Evolutionary conservation across 2,888 invertebrate species (phyloP), one percentile per base, ranked within the genome.

Genomic region (Leptinotarsa tumamoca): DNA sequence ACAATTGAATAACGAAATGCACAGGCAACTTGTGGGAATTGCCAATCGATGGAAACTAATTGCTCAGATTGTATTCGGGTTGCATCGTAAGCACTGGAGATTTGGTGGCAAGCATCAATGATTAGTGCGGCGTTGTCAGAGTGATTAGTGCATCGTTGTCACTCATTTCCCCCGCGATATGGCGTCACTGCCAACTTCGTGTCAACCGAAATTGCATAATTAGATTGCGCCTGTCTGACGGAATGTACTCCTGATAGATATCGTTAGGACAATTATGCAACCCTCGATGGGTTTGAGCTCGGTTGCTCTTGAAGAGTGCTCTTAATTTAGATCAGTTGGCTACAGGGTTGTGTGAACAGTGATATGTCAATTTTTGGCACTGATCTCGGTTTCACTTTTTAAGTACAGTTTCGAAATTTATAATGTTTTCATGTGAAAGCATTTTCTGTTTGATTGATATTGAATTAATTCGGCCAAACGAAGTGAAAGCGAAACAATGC

Each of bases 201-300:
- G 86, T 85, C 86, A 84, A 82, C 81, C 85, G 81, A 85, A 85
- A 87, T 86, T 86, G 86, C 85, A 87, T 87, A 88, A 88, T 88
- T 87, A 86, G 86, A 87, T 88, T 86, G 85, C 81, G 82, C 83
- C 83, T 85, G 86, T 85, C 86, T 84, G 72, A 74, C 83, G 82
- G 83, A 83, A 83, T 84, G 84, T 84, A 83, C 82, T 82, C 84
- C 76, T 84, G 85, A 86, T 85, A 85, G 84, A 85, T 84, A 82
- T 85, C 84, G 84, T 87, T 86, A 85, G 84, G 83, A 84, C 85
- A 85, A 85, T 86, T 86, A 86, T 10, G 75, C 69, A 61, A 58
- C 18, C 67, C 75, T 67, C 75, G 14, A 67, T 50, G 63, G 75
- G 63, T 54, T 61, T 54, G 61, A 50, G 67, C 51, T 52, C 68